Base-by-base conservation (phyloP, 2,888 invertebrate genomes). In the Aplocera efformata region DNA sequence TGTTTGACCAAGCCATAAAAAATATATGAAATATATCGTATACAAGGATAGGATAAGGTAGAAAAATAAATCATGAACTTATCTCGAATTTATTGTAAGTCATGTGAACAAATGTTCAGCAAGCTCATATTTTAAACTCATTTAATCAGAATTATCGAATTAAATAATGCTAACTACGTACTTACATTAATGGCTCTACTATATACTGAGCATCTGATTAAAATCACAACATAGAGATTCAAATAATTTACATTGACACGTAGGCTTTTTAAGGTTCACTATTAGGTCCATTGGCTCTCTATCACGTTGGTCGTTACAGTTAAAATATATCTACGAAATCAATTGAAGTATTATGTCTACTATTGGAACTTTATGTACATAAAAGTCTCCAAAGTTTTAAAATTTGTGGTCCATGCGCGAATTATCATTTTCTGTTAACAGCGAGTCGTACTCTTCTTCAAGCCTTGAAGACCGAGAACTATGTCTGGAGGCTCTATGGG, bases 381-480 rank as follows among this genome's bases (percentile, higher is more conserved):
- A 10, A 26, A 20, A 39, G 34, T 17, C 13, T 6, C 20, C 17
- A 6, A 34, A 21, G 25, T 49, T 17, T 59, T 79, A 86, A 72
- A 85, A 85, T 56, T 85, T 86, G 57, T 85, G 79, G 53, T 86
- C 86, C 42, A 63, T 49, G 43, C 61, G 68, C 21, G 70, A 48
- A 34, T 68, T 59, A 37, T 80, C 80, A 21, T 69, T 71, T 45
- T 90, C 90, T 48, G 84, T 89, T 35, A 93, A 69, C 28, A 92
- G 65, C 0, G 92, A 92, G 66, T 92, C 92, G 34, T 90, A 91
- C 56, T 93, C 93, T 37, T 88, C 89, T 53, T 78, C 84, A 47
- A 66, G 75, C 52, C 75, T 82, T 53, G 82, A 90, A 54, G 81
- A 82, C 24, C 74, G 65, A 5, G 88, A 85, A 45, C 88, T 84